Conservation (phyloP, 2,797 vertebrate genomes). For the Helostoma temminkii region DNA sequence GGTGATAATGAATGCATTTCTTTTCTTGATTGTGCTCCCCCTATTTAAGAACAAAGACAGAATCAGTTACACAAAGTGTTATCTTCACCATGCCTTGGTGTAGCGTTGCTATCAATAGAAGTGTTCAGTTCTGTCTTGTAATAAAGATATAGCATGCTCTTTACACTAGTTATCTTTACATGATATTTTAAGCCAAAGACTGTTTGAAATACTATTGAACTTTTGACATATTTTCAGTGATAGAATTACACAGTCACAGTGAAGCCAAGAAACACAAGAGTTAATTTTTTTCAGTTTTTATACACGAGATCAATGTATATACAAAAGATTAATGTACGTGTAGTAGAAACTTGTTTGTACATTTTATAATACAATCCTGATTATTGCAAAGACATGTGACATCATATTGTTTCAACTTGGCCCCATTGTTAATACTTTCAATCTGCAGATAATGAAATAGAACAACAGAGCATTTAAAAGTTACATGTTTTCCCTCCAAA, state of each 20-base stretch:
- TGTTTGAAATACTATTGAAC: conserved; percentile 5
- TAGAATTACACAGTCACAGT: conserved; percentile 9
- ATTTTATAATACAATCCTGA: too few relatives aligned
- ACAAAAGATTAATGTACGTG: too few relatives aligned
- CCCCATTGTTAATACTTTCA: too few relatives aligned
- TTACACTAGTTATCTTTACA: conserved; percentile 29
- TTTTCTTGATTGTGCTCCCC: conserved; percentile 32
- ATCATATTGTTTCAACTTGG: too few relatives aligned
- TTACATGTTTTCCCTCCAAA: too few relatives aligned
- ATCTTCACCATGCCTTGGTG: conserved; percentile 13
- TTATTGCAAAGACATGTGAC: too few relatives aligned
- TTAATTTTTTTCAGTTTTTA: not conserved
- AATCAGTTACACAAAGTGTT: conserved; percentile 42
- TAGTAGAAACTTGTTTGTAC: too few relatives aligned
- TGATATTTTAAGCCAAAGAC: conserved; percentile 26
- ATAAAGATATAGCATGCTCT: conserved; percentile 20
- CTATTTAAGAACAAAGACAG: conserved; percentile 48
- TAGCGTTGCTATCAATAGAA: conserved; percentile 31
- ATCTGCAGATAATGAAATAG: too few relatives aligned
- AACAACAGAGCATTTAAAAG: too few relatives aligned
- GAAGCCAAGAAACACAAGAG: not conserved
- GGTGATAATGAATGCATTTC: conserved; percentile 43
- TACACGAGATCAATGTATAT: not conserved
- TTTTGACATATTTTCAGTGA: conserved; percentile 3
- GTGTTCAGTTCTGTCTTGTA: conserved; percentile 14